These are phyloP conservation scores for Ennomos erosarius DNA, from an alignment of 2,888 invertebrate genomes.

Conservation along the genomic window DNA sequence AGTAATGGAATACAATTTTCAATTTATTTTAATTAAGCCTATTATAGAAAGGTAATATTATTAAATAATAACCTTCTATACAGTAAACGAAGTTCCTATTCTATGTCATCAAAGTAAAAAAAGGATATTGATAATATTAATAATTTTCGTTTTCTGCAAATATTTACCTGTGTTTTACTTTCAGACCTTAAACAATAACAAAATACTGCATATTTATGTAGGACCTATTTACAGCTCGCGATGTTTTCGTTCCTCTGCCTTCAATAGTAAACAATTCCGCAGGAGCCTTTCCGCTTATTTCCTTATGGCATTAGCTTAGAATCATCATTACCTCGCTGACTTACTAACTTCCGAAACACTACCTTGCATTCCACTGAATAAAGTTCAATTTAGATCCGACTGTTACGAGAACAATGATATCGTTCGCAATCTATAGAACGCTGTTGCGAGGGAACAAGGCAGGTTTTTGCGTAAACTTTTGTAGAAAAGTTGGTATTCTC, in stretches of 20 bases:
- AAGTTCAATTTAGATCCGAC: conserved; percentile 55
- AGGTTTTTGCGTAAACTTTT: conserved; percentile 50
- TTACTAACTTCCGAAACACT: conserved; percentile 50
- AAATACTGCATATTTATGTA: conserved; percentile 33
- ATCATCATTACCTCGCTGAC: conserved; percentile 70
- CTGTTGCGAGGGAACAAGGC: conserved; percentile 53
- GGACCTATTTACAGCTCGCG: conserved; percentile 34
- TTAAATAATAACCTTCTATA: no score
- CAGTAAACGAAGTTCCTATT: neutral
- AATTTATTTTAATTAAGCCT: no score
- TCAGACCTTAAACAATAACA: conserved; percentile 25
- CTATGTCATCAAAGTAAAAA: no score
- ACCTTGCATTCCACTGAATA: conserved; percentile 52
- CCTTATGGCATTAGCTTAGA: conserved; percentile 78
- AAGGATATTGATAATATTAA: neutral
- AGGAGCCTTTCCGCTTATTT: conserved; percentile 67
- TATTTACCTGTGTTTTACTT: conserved; percentile 36
- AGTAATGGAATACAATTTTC: no score
- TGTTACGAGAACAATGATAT: conserved; percentile 45
- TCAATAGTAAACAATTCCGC: conserved; percentile 63
- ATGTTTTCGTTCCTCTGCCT: conserved; percentile 37
- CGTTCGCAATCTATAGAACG: conserved; percentile 44
- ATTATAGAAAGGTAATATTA: no score
- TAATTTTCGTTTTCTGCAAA: conserved; percentile 1
- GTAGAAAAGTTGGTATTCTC: conserved; percentile 54